These are phyloP conservation scores for Agonum fuliginosum DNA, from an alignment of 2,888 invertebrate genomes.

Conservation along the genomic window DNA sequence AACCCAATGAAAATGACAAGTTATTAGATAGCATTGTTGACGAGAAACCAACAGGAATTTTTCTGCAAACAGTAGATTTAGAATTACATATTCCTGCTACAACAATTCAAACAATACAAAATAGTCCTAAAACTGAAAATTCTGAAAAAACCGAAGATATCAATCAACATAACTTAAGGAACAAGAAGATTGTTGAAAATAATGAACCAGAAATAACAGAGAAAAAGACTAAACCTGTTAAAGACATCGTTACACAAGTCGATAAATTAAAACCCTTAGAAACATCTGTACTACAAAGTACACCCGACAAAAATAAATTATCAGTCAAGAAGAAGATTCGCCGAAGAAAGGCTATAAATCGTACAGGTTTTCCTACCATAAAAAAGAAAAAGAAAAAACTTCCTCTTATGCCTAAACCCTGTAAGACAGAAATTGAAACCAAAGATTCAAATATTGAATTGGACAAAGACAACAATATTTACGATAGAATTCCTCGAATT, in stretches of 20 bases:
- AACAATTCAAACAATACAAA: slow-evolving; percentile 73
- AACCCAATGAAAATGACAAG: slow-evolving; percentile 73
- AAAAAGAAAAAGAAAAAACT: slow-evolving; percentile 87
- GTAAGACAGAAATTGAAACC: slow-evolving; percentile 65
- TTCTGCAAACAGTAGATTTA: slow-evolving; percentile 81
- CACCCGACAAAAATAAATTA: slow-evolving; percentile 47
- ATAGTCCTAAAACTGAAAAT: slow-evolving; percentile 57
- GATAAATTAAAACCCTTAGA: slow-evolving; percentile 71
- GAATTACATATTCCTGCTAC: slow-evolving; percentile 80
- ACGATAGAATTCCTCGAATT: slow-evolving; percentile 82
- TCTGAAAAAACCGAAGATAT: slow-evolving; percentile 43
- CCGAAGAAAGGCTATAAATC: slow-evolving; percentile 86
- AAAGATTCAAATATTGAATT: background rate
- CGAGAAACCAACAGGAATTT: slow-evolving; percentile 79
- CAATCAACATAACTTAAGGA: slow-evolving; percentile 60
- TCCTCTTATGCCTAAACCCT: slow-evolving; percentile 59
- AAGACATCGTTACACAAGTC: slow-evolving; percentile 70
- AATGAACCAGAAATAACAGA: slow-evolving; percentile 64
- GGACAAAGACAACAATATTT: slow-evolving; percentile 66
- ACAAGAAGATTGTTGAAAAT: slow-evolving; percentile 69
- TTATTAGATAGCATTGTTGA: slow-evolving; percentile 65
- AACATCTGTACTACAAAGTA: no score
- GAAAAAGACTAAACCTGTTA: slow-evolving; percentile 34
- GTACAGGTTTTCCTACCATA: slow-evolving; percentile 91
- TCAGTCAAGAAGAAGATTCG: slow-evolving; percentile 72